Conservation (phyloP, 92 coral and sea anemone species). For the Actinernus sp. region DNA sequence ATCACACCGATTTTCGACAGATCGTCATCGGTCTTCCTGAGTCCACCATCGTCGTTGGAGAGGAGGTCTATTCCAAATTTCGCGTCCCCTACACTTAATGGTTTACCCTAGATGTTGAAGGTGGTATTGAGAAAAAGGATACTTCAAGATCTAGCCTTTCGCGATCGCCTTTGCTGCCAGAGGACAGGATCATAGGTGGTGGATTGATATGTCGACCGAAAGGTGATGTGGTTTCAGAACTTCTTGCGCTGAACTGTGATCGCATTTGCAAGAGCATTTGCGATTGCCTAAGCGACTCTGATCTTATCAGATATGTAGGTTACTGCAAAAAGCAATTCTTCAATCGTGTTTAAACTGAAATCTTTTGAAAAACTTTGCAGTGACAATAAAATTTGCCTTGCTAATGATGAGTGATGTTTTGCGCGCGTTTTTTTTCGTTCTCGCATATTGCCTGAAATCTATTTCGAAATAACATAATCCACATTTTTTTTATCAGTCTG, state of each 20-base stretch:
- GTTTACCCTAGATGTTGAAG: conserved; percentile 51
- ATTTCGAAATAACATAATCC: too few relatives aligned
- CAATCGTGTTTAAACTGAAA: too few relatives aligned
- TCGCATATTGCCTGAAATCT: too few relatives aligned
- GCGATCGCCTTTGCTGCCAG: conserved; percentile 60
- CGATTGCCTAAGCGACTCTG: conserved; percentile 46
- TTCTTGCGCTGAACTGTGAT: conserved; percentile 38
- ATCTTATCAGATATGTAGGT: conserved; percentile 76
- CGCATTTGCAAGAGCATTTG: conserved; percentile 71
- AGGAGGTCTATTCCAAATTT: conserved; percentile 23
- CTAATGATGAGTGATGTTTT: too few relatives aligned
- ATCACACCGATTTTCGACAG: conserved; percentile 41
- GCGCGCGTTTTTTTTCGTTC: too few relatives aligned
- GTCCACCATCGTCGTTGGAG: conserved; percentile 69
- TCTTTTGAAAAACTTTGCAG: too few relatives aligned
- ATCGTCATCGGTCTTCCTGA: conserved; percentile 59
- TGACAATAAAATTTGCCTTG: too few relatives aligned
- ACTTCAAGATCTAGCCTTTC: conserved; percentile 4
- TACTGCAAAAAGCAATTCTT: too few relatives aligned
- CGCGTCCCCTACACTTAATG: conserved; percentile 18
- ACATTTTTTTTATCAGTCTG: conserved; percentile 76
- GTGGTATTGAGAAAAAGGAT: conserved; percentile 9
- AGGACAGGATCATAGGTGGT: conserved; percentile 45
- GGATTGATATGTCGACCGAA: conserved; percentile 4
- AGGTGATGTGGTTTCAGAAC: conserved; percentile 62